These are phyloP conservation scores for Diaphora mendica DNA, from an alignment of 2,888 invertebrate species.

Conservation along the genomic window DNA sequence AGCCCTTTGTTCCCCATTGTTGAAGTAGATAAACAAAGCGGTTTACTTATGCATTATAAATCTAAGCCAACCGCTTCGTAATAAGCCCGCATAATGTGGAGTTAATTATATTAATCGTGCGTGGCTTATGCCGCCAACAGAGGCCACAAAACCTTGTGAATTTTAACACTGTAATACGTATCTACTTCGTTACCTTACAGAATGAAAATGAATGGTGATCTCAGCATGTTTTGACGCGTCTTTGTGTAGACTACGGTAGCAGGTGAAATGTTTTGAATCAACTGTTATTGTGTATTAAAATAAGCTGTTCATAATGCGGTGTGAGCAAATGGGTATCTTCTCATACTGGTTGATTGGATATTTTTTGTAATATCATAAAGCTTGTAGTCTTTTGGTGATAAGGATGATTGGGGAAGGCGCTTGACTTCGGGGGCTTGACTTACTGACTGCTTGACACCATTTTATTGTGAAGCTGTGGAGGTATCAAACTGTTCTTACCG, in stretches of 20 bases:
- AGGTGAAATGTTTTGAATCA: constrained; percentile 10
- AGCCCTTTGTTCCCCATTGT: constrained; percentile 43
- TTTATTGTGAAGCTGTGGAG: no score
- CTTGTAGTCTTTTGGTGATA: neutral
- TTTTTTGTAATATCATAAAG: neutral
- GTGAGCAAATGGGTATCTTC: neutral
- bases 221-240: constrained; percentile 9
- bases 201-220: constrained; percentile 21
- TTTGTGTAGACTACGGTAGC: constrained; percentile 8
- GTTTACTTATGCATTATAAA: constrained; percentile 54
- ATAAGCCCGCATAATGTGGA: constrained; percentile 50
- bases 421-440: no score
- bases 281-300: neutral
- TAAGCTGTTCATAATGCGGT: neutral
- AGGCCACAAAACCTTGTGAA: constrained; percentile 24
- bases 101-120: constrained; percentile 57
- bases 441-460: no score
- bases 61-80: constrained; percentile 50
- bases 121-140: constrained; percentile 42
- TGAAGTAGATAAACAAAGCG: constrained; percentile 42
- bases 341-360: neutral
- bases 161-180: constrained; percentile 16
- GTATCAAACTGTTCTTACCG: no score
- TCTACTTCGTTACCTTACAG: constrained; percentile 14
- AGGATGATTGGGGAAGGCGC: no score